A percentile compares a stretch with the other conserved stretches of the same genome.
Evolutionary conservation across 2,888 invertebrate genomes (phyloP).

Genomic region (Ctena decussata): DNA sequence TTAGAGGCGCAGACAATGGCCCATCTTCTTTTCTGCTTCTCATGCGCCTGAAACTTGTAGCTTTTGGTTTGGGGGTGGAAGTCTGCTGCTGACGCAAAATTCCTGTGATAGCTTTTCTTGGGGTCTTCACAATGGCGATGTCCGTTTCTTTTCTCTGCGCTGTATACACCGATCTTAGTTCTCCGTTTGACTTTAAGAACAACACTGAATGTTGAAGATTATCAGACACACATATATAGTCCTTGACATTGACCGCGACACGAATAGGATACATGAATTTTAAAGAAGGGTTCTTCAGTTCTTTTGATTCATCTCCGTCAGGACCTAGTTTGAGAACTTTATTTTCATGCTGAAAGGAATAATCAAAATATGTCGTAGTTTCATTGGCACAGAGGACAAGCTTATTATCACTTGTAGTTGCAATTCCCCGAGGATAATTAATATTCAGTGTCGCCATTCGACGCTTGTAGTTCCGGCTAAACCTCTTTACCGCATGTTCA

Average conservation of each 20-base stretch:
- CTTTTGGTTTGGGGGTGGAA: conserved; percentile 41
- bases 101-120: background rate
- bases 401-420: conserved; percentile 58
- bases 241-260: conserved; percentile 60
- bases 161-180: conserved; percentile 48
- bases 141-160: conserved; percentile 33
- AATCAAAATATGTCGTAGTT: conserved; percentile 63
- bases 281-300: conserved; percentile 57
- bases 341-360: conserved; percentile 50
- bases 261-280: conserved; percentile 68
- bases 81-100: conserved; percentile 5
- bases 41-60: conserved; percentile 45
- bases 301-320: conserved; percentile 62
- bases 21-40: conserved; percentile 58
- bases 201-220: conserved; percentile 60
- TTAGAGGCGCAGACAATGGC: conserved; percentile 16
- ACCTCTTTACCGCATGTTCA: conserved; percentile 60
- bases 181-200: conserved; percentile 54
- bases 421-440: conserved; percentile 61
- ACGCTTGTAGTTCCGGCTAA: conserved; percentile 57
- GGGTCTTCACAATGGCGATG: conserved; percentile 36
- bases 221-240: conserved; percentile 67
- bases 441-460: conserved; percentile 64
- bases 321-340: conserved; percentile 66
- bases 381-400: conserved; percentile 59